Evolutionary conservation across 2,888 invertebrate genomes (phyloP).

Genomic region (Mantis religiosa): DNA sequence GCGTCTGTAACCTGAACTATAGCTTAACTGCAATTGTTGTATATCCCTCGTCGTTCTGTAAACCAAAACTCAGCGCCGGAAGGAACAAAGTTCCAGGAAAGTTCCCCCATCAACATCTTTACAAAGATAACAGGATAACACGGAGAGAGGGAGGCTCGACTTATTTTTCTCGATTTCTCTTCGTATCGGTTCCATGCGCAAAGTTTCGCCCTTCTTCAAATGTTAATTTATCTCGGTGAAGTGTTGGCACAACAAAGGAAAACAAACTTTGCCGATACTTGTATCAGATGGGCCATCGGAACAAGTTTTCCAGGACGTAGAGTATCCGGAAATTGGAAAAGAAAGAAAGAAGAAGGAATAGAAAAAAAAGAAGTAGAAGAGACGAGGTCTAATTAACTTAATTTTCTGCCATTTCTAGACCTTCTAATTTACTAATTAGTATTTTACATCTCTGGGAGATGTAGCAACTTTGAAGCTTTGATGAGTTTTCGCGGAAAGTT

Average conservation of each 20-base stretch:
- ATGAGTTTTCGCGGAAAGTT: constrained; percentile 19
- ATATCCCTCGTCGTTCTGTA: neutral
- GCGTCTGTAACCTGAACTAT: neutral
- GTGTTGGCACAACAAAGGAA: neutral
- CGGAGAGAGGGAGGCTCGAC: neutral
- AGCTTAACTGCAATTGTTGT: neutral
- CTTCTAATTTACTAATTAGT: constrained; percentile 43
- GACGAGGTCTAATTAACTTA: constrained; percentile 39
- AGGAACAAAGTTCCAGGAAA: neutral
- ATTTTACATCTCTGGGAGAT: constrained; percentile 39
- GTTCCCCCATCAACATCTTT: neutral
- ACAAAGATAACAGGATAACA: neutral
- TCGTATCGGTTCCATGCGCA: neutral
- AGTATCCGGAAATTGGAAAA: neutral
- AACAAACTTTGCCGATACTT: neutral
- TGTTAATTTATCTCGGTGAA: neutral
- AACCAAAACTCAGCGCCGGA: neutral
- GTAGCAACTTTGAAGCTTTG: constrained; percentile 23
- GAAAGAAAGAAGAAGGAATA: neutral
- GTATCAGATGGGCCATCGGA: neutral
- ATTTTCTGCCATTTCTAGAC: constrained; percentile 39
- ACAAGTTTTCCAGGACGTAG: neutral
- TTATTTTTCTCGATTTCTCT: neutral
- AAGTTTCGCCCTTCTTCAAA: neutral
- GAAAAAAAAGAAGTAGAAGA: neutral